Evolutionary conservation across 2,113 vertebrate genomes (phyloP).

Genomic region (Himantopus leucocephalus): DNA sequence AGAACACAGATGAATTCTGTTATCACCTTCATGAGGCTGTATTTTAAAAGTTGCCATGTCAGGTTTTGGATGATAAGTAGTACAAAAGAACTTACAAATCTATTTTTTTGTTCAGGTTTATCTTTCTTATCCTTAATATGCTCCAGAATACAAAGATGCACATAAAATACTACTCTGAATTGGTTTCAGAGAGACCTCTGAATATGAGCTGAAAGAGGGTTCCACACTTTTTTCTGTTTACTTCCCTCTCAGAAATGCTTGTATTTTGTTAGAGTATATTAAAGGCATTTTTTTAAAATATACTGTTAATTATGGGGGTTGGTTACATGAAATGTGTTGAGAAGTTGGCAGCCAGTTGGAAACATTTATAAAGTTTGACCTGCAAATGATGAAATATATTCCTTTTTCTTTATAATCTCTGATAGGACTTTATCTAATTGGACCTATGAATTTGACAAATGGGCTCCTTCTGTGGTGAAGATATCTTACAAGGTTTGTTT

Average conservation of each 20-base stretch:
- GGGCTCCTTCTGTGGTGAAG: slow-evolving; percentile 96
- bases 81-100: neutral
- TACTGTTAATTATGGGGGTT: neutral
- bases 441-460: slow-evolving; percentile 97
- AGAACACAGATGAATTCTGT: neutral
- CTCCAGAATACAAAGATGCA: neutral
- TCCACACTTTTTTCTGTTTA: neutral
- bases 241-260: neutral
- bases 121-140: neutral
- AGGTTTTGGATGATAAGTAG: neutral
- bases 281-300: neutral
- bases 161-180: neutral
- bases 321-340: neutral
- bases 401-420: neutral
- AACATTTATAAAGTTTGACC: neutral
- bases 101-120: neutral
- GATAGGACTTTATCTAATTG: slow-evolving; percentile 95
- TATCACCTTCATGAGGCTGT: accelerated
- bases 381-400: neutral
- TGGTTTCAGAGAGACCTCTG: neutral
- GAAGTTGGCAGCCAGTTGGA: neutral
- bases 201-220: neutral
- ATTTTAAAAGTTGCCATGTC: neutral
- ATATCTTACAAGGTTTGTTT: slow-evolving; percentile 94
- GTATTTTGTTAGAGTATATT: neutral